Evolutionary conservation across 2,888 invertebrate species (phyloP).

Genomic region (Andrena fulva): DNA sequence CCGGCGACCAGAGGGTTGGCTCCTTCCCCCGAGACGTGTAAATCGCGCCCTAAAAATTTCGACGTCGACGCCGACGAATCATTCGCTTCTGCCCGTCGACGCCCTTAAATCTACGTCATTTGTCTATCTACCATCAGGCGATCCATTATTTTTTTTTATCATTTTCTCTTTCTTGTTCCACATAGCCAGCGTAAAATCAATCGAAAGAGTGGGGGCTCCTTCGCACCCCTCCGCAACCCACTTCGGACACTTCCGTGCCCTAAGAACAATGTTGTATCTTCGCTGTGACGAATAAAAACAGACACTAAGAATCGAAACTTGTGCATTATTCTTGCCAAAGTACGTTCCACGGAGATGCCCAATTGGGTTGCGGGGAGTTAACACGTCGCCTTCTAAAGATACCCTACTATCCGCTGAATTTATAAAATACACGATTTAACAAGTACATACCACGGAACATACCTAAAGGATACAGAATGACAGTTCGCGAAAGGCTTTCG

Average conservation of each 20-base stretch:
- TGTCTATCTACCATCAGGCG: slow-evolving; percentile 49
- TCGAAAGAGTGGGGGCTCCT: slow-evolving; percentile 21
- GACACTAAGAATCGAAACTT: too few relatives aligned
- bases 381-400: slow-evolving; percentile 11
- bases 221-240: not conserved
- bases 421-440: not conserved
- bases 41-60: slow-evolving; percentile 56
- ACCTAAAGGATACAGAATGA: not conserved
- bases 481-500: not conserved
- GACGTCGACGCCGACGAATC: slow-evolving; percentile 37
- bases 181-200: slow-evolving; percentile 50
- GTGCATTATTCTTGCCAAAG: too few relatives aligned
- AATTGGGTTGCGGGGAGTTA: too few relatives aligned
- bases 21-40: slow-evolving; percentile 17
- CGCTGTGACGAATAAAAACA: too few relatives aligned
- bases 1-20: not conserved
- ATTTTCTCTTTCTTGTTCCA: not conserved
- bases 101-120: slow-evolving; percentile 40
- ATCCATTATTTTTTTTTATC: slow-evolving; percentile 20
- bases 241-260: not conserved
- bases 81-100: slow-evolving; percentile 23
- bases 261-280: not conserved
- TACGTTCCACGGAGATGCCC: too few relatives aligned
- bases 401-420: slow-evolving; percentile 17
- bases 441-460: not conserved